A percentile compares a stretch with the other conserved stretches of the same genome.
Conservation (phyloP, 92 coral and sea anemone species). For the Hydrozoanthus gracilis region DNA sequence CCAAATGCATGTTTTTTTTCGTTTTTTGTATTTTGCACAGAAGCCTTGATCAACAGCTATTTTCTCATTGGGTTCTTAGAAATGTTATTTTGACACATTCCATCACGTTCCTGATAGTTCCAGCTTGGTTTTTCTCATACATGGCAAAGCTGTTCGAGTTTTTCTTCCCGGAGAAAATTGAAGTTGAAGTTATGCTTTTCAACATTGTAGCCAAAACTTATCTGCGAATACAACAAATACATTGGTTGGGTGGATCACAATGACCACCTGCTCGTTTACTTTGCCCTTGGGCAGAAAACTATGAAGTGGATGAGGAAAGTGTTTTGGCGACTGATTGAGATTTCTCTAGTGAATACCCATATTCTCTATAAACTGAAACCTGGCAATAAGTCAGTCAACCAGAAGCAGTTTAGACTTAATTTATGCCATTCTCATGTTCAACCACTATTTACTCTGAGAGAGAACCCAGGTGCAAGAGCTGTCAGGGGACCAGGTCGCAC, state of each 20-base stretch:
- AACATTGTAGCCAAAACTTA: constrained; percentile 9
- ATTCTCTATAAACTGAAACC: background rate
- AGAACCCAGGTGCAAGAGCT: background rate
- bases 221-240: constrained; percentile 41
- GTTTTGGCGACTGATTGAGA: constrained; percentile 58
- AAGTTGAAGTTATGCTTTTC: constrained; percentile 22
- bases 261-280: constrained; percentile 62
- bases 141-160: constrained; percentile 13
- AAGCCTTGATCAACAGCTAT: constrained; percentile 11
- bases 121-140: constrained; percentile 18
- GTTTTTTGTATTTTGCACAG: background rate
- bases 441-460: constrained; percentile 29
- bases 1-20: background rate
- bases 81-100: constrained; percentile 1
- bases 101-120: constrained; percentile 16
- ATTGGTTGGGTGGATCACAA: too few species aligned
- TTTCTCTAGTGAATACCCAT: constrained; percentile 18
- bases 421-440: constrained; percentile 44
- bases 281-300: constrained; percentile 46
- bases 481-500: constrained; percentile 47
- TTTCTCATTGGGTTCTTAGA: background rate
- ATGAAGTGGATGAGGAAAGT: constrained; percentile 60
- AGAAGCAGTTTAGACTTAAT: too few species aligned
- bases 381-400: too few species aligned
- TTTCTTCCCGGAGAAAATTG: constrained; percentile 15